These are phyloP conservation scores for Malurus elegans DNA, from an alignment of 2,113 vertebrate species.

Conservation along the genomic window DNA sequence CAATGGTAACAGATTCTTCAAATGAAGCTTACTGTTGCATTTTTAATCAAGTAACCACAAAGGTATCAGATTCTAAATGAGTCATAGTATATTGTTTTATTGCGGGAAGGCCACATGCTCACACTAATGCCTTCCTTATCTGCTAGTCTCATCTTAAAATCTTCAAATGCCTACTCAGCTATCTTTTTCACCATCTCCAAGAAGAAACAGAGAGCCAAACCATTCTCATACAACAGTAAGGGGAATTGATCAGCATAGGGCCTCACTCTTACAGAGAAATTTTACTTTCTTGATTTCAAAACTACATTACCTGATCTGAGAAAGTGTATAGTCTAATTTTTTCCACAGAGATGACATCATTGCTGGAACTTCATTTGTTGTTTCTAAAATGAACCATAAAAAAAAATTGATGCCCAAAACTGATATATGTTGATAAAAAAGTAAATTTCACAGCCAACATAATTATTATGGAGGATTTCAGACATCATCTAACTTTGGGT, in stretches of 20 bases:
- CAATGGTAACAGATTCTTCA: background rate
- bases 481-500: background rate
- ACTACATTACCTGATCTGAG: conserved; percentile 90
- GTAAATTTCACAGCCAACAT: background rate
- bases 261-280: background rate
- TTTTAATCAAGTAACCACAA: background rate
- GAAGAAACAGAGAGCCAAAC: background rate
- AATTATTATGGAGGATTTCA: background rate
- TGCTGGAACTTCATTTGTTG: conserved; percentile 81
- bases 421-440: background rate
- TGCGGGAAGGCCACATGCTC: background rate
- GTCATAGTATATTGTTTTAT: background rate
- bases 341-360: conserved; percentile 98
- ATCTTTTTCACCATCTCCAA: background rate
- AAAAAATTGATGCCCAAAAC: background rate
- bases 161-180: background rate
- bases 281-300: background rate
- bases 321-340: conserved; percentile 94
- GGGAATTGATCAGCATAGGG: background rate
- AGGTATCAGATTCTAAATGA: background rate
- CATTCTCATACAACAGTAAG: background rate
- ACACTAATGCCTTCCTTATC: background rate
- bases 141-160: background rate
- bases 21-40: background rate
- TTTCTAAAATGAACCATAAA: conserved; percentile 65